phyloP scores from a whole-genome alignment of 2,797 vertebrate genomes.

The Mormyrus proboscirostris region DNA sequence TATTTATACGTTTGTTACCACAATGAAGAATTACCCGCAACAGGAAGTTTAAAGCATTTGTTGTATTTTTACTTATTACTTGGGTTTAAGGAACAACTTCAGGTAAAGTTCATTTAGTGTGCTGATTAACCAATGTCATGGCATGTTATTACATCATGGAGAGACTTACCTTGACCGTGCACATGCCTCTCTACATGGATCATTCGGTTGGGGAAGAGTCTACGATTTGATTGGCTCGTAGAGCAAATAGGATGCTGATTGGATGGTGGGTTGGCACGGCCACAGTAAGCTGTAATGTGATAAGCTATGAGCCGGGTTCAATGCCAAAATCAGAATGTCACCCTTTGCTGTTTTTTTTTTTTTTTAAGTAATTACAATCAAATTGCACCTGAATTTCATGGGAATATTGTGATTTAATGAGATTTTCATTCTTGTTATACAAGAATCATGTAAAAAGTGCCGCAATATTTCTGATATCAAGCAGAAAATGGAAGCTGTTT shows the following conservation, averaged over 20 bases:
- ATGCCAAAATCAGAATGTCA: conserved; percentile 54
- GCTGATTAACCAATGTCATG: conserved; percentile 25
- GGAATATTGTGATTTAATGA: conserved; percentile 55
- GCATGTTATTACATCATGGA: not conserved
- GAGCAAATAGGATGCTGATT: conserved; percentile 24
- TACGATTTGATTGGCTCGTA: conserved; percentile 7
- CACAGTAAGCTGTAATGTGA: conserved; percentile 36
- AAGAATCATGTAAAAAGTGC: conserved; percentile 83
- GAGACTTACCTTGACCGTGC: not conserved
- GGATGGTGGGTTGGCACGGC: conserved; percentile 30
- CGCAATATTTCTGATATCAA: conserved; percentile 84
- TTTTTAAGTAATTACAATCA: conserved; percentile 43
- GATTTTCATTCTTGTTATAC: conserved; percentile 95
- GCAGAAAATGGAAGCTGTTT: conserved; percentile 89
- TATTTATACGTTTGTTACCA: conserved; percentile 72
- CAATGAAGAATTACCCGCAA: conserved; percentile 63
- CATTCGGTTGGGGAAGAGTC: not conserved
- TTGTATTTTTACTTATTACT: conserved; percentile 46
- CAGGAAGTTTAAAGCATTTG: conserved; percentile 55
- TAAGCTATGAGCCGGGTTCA: conserved; percentile 38
- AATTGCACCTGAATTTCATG: conserved; percentile 47
- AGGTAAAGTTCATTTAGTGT: conserved; percentile 45
- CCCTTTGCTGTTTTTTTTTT: conserved; percentile 20
- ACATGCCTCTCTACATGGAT: not conserved
- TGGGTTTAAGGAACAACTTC: conserved; percentile 41